Conservation (phyloP, 2,113 vertebrate species). For the Cephalopholis sonnerati region DNA sequence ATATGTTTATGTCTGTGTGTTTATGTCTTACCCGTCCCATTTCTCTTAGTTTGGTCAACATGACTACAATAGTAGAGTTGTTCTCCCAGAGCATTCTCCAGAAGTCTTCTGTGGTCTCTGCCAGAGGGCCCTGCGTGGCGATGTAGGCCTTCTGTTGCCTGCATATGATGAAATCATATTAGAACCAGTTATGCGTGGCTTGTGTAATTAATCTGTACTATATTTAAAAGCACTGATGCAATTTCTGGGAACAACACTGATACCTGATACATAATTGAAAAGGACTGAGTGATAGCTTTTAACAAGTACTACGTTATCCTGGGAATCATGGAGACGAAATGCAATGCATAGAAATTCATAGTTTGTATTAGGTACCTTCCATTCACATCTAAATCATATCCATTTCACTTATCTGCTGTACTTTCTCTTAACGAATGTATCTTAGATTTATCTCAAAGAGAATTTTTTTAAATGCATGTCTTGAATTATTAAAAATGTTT, state of each 20-base stretch:
- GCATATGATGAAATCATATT: conserved; percentile 31
- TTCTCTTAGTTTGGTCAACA: conserved; percentile 97
- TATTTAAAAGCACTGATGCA: conserved; percentile 1
- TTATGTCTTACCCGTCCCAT: conserved; percentile 90
- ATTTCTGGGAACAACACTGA: background rate
- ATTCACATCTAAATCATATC: background rate
- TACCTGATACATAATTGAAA: background rate
- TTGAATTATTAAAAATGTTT: background rate
- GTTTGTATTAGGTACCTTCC: background rate
- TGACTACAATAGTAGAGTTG: conserved; percentile 98
- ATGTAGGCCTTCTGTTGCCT: conserved; percentile 99
- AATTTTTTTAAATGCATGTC: background rate
- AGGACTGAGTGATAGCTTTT: background rate
- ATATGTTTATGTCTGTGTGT: background rate
- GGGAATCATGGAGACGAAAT: background rate
- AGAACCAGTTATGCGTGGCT: background rate
- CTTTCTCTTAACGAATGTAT: background rate
- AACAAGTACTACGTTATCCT: background rate
- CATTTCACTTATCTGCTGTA: background rate
- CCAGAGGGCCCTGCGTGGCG: conserved; percentile 95
- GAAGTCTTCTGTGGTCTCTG: conserved; percentile 98
- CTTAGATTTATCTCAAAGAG: background rate
- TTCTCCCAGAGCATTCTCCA: conserved; percentile 99
- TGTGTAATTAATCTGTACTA: background rate
- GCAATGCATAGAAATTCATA: background rate